Conservation (phyloP, 2,113 vertebrate genomes). For the Carassius auratus region DNA sequence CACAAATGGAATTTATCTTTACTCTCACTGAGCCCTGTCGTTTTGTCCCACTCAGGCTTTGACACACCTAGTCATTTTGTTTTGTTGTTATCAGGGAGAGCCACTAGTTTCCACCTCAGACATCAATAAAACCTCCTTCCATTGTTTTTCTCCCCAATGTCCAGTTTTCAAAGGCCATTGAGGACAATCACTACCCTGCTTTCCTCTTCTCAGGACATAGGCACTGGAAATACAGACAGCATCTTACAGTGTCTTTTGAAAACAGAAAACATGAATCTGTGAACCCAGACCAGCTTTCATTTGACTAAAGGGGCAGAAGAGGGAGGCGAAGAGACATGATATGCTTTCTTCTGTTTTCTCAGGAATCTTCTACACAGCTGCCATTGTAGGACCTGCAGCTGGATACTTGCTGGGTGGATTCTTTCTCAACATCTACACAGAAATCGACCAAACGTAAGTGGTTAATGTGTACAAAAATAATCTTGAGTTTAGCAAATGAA, state of each 20-base stretch:
- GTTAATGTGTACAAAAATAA: not conserved
- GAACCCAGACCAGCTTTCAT: not conserved
- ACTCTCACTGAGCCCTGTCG: not conserved
- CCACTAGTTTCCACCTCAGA: slow-evolving; percentile 47
- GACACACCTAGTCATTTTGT: slow-evolving; percentile 15
- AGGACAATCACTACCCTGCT: slow-evolving; percentile 39
- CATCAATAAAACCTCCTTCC: slow-evolving; percentile 58
- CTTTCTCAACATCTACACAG: slow-evolving; percentile 91
- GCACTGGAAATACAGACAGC: not conserved
- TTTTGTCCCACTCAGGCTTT: slow-evolving; percentile 20
- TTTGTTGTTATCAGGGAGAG: slow-evolving; percentile 41
- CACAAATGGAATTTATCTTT: not conserved
- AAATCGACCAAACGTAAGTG: slow-evolving; percentile 85
- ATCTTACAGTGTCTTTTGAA: slow-evolving; percentile 8
- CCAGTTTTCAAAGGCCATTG: slow-evolving; percentile 54
- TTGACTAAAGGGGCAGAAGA: not conserved
- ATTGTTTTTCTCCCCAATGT: slow-evolving; percentile 47
- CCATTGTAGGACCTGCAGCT: slow-evolving; percentile 91
- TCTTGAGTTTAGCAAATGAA: not conserved
- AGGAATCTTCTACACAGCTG: slow-evolving; percentile 95
- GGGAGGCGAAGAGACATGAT: not conserved
- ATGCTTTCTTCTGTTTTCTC: slow-evolving; percentile 37
- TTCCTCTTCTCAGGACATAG: slow-evolving; percentile 19
- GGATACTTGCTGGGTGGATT: slow-evolving; percentile 94
- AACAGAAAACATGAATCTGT: slow-evolving; percentile 10